Conservation (phyloP, 30 jellyfish, hydroid and myxozoan species). For the Chironex yamaguchii region DNA sequence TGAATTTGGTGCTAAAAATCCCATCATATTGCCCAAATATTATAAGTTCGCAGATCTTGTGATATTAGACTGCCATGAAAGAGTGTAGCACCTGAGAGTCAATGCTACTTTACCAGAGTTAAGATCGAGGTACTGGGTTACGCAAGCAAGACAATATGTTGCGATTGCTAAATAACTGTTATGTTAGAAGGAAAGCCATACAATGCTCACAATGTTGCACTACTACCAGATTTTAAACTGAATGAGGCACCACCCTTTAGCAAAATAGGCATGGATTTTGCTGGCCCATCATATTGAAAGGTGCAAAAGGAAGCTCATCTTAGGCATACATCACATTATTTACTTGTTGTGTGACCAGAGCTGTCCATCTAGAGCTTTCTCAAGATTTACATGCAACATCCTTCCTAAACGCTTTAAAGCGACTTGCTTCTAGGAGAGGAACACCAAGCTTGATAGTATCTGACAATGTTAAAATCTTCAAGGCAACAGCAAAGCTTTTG, state of each 20-base stretch:
- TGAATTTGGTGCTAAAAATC: not conserved
- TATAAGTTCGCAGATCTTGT: constrained; percentile 7
- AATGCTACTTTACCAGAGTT: constrained; percentile 15
- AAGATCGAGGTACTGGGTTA: constrained; percentile 17
- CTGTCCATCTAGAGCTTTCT: constrained; percentile 51
- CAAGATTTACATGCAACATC: constrained; percentile 26
- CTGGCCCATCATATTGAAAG: constrained; percentile 57
- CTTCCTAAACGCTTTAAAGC: no score
- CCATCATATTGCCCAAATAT: constrained; percentile 23
- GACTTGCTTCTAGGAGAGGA: constrained; percentile 49
- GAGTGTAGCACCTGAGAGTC: constrained; percentile 7
- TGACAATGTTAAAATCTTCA: constrained; percentile 65
- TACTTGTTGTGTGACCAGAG: constrained; percentile 65
- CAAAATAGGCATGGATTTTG: constrained; percentile 59
- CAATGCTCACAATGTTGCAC: constrained; percentile 3
- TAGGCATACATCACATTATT: constrained; percentile 31
- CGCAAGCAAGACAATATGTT: constrained; percentile 5
- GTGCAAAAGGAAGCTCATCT: not conserved
- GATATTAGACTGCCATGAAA: not conserved
- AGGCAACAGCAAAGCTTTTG: constrained; percentile 27
- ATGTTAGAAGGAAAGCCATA: not conserved
- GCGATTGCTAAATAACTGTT: not conserved
- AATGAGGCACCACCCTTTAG: constrained; percentile 55
- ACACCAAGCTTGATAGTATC: constrained; percentile 43
- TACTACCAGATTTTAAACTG: constrained; percentile 53